phyloP scores from a whole-genome alignment of 2,888 invertebrate genomes.

The Volucella inflata region DNA sequence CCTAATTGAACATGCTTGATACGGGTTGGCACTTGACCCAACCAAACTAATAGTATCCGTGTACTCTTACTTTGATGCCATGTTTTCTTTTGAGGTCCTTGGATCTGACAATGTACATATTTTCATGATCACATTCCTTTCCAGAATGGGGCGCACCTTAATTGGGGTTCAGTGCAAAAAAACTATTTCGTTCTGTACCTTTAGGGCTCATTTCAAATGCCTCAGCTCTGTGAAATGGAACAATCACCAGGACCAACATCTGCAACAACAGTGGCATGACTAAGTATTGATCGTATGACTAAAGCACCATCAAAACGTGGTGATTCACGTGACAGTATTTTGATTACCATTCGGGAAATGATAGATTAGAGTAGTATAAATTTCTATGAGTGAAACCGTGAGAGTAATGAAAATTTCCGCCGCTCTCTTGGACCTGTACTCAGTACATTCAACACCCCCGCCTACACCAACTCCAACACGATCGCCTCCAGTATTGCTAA shows the following conservation, averaged over 20 bases:
- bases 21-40: too few species aligned
- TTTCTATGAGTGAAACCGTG: slow-evolving; percentile 91
- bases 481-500: slow-evolving; percentile 67
- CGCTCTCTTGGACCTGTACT: slow-evolving; percentile 92
- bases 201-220: too few species aligned
- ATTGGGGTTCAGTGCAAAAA: too few species aligned
- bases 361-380: slow-evolving; percentile 86
- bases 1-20: too few species aligned
- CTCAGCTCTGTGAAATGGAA: slow-evolving; percentile 83
- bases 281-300: slow-evolving; percentile 89
- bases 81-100: too few species aligned
- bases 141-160: too few species aligned
- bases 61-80: too few species aligned
- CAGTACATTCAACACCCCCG: slow-evolving; percentile 77
- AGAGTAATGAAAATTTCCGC: slow-evolving; percentile 98
- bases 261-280: slow-evolving; percentile 82
- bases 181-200: too few species aligned
- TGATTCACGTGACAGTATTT: slow-evolving; percentile 78
- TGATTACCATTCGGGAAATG: slow-evolving; percentile 80
- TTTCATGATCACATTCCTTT: too few species aligned
- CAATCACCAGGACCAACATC: slow-evolving; percentile 82
- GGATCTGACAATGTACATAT: too few species aligned
- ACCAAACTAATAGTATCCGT: too few species aligned
- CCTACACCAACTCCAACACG: slow-evolving; percentile 76
- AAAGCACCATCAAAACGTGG: slow-evolving; percentile 84